Evolutionary conservation across 2,113 vertebrate species (phyloP).

Genomic region (Eolophus roseicapilla): DNA sequence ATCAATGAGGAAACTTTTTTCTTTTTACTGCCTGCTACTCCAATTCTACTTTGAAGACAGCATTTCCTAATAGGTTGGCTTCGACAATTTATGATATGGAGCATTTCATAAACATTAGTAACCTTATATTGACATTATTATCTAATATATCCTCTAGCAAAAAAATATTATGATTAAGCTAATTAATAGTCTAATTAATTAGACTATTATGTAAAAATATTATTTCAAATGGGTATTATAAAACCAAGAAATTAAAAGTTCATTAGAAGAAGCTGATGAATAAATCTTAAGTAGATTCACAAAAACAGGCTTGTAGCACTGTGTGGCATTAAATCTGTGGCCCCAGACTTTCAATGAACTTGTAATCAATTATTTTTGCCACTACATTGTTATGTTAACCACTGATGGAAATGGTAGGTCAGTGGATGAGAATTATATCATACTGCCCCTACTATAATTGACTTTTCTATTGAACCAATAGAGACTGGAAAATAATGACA

Average conservation of each 20-base stretch:
- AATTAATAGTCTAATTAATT: neutral
- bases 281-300: neutral
- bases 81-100: neutral
- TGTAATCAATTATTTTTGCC: neutral
- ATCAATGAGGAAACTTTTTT: neutral
- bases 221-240: neutral
- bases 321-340: neutral
- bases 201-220: neutral
- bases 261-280: neutral
- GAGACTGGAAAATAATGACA: neutral
- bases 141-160: neutral
- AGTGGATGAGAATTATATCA: neutral
- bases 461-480: neutral
- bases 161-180: neutral
- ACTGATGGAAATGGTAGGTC: neutral
- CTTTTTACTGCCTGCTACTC: neutral
- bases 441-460: neutral
- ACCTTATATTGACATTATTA: neutral
- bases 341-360: neutral
- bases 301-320: neutral
- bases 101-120: neutral
- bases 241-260: neutral
- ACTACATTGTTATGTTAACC: neutral
- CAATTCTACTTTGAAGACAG: neutral
- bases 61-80: neutral